Evolutionary conservation across 2,797 vertebrate genomes (phyloP), one percentile per base, ranked within the genome.

Genomic region (Sphenopsis melanotis): DNA sequence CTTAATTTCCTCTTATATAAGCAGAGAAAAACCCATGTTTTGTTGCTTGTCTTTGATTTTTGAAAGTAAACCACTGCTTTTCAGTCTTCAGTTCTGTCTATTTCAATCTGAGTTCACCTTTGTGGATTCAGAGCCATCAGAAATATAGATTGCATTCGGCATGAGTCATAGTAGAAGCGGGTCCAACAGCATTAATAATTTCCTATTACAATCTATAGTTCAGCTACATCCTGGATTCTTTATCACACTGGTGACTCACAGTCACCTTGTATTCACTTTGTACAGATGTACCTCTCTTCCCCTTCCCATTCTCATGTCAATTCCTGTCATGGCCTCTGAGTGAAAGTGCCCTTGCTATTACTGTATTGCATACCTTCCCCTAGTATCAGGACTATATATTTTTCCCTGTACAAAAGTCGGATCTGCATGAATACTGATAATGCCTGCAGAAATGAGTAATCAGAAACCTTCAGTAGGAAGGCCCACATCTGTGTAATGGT

Each of bases 141-240:
- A 94, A 90, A 68, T 61, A 84, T 2, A 61, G 78, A 79, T 39
- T 34, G 11, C 32, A 27, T 87, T 87, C 50, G 76, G 63, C 59
- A 57, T 94, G 86, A 92, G 41, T 84, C 87, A 94, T 47, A 53
- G 70, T 3, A 79, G 75, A 60, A 91, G 39, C 4, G 1, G 10
- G n/a, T 84, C 66, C 68, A 83, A 66, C 26, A 70, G 16, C 68
- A 93, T 89, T 85, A 94, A 91, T 87, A 65, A 91, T 94, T 91
- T 91, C 60, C 82, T 72, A 77, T 63, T 57, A 87, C 29, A 89
- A 66, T 87, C 89, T 79, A 65, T 66, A 80, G 41, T 66, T 72
- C 79, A 85, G 63, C 18, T 69, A 50, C 63, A 70, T 72, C 52
- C 52, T 37, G 82, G 42, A 50, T 65, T 95, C 64, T 59, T 72